Percentiles rank a stretch among this genome's conserved stretches.
Conservation (phyloP, 2,797 vertebrate species). For the Pogonophryne albipinna region DNA sequence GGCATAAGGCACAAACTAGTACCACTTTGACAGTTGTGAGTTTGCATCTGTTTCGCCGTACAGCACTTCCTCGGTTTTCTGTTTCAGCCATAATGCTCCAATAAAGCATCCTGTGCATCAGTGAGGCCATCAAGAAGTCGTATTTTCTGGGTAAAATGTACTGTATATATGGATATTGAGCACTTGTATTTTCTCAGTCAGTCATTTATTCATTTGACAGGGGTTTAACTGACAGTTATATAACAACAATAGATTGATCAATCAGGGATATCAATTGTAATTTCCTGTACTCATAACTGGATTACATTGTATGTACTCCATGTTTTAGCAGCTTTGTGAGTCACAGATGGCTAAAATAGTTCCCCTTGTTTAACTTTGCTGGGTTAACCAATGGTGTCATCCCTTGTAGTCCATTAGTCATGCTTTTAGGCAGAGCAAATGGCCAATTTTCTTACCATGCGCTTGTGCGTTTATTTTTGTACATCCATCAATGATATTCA, state of each 20-base stretch:
- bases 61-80: conserved; percentile 7
- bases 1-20: conserved; percentile 9
- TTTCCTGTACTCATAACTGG: neutral
- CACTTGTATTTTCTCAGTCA: conserved; percentile 2
- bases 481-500: conserved; percentile 16
- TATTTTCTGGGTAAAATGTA: neutral
- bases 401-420: conserved; percentile 5
- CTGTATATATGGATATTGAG: neutral
- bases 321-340: conserved; percentile 8
- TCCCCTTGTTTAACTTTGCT: neutral
- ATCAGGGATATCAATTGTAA: neutral
- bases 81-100: conserved; percentile 22
- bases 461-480: conserved; percentile 7
- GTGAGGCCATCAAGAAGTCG: conserved; percentile 18
- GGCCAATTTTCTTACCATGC: neutral
- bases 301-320: neutral
- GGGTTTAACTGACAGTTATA: neutral
- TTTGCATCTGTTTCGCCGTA: conserved; percentile 34
- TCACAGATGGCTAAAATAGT: conserved; percentile 25
- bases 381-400: conserved; percentile 22
- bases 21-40: conserved; percentile 17
- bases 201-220: neutral
- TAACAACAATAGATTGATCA: neutral
- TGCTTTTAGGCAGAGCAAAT: neutral
- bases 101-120: neutral